A percentile compares a stretch with the other conserved stretches of the same genome.
Evolutionary conservation across 2,888 invertebrate genomes (phyloP).

Genomic region (Platycnemis pennipes): DNA sequence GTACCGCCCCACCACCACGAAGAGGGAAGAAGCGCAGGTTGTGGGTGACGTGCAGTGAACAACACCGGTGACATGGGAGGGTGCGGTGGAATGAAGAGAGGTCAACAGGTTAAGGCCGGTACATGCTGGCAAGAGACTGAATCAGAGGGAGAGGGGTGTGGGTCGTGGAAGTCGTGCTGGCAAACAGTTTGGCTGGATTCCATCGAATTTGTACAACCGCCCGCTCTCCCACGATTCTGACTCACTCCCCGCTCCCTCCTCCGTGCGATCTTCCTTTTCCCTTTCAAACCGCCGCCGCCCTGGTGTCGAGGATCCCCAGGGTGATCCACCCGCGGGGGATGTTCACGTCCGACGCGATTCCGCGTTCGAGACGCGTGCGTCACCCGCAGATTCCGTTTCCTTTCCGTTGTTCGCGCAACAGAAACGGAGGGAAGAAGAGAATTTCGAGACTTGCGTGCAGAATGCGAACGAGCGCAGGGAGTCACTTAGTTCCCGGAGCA

Average conservation of each 20-base stretch:
- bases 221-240: not conserved
- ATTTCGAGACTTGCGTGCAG: not conserved
- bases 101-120: slow-evolving; percentile 17
- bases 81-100: not conserved
- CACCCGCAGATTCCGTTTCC: not conserved
- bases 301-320: not conserved
- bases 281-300: not conserved
- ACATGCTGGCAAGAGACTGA: not conserved
- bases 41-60: not conserved
- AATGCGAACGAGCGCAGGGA: not conserved
- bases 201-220: not conserved
- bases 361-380: not conserved
- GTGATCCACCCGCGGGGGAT: not conserved
- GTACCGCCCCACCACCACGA: no score
- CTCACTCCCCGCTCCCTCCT: not conserved
- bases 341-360: not conserved
- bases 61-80: not conserved
- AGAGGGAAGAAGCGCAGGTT: not conserved
- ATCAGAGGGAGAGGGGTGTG: not conserved
- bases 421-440: not conserved
- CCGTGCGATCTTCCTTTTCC: not conserved
- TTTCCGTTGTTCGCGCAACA: not conserved
- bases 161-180: not conserved
- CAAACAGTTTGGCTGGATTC: slow-evolving; percentile 30
- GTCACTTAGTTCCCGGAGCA: not conserved